Evolutionary conservation across 92 coral and sea anemone genomes (phyloP).

Genomic region (Parazoanthus atlanticus): DNA sequence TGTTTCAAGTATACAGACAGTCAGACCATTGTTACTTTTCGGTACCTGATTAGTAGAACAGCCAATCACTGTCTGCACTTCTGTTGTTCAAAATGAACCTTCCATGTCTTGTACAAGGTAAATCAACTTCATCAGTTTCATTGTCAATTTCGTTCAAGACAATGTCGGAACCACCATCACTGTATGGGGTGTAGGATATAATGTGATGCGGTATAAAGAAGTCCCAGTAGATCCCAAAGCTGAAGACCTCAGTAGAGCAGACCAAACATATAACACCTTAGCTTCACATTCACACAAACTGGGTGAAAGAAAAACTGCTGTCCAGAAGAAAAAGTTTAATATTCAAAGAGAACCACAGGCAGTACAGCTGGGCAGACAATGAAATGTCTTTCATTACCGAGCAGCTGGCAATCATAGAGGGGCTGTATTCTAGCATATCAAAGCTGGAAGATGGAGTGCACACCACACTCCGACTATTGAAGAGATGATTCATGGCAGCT

Average conservation of each 20-base stretch:
- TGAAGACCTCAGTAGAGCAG: not conserved
- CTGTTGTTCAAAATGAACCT: no score
- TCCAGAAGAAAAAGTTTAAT: no score
- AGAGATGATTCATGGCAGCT: conserved; percentile 33
- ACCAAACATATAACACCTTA: conserved; percentile 21
- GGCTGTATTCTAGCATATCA: conserved; percentile 25
- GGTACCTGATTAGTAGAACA: no score
- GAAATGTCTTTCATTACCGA: conserved; percentile 35
- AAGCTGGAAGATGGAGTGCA: conserved; percentile 53
- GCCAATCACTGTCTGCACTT: no score
- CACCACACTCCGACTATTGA: conserved; percentile 42
- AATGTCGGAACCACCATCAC: no score
- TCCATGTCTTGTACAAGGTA: no score
- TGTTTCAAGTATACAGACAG: no score
- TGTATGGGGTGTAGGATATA: conserved; percentile 34
- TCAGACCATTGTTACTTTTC: no score
- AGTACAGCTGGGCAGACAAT: conserved; percentile 22
- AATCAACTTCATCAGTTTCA: no score
- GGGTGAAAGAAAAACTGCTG: conserved; percentile 19
- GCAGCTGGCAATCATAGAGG: conserved; percentile 37
- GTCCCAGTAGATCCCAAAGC: conserved; percentile 31
- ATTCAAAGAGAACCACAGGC: no score
- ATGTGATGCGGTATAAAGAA: conserved; percentile 37
- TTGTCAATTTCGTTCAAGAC: no score
- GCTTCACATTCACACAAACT: conserved; percentile 9